Evolutionary conservation across 1,140 invertebrate species (phyloP), one percentile per base, ranked within the genome.

Genomic region (Drosophila nasuta): DNA sequence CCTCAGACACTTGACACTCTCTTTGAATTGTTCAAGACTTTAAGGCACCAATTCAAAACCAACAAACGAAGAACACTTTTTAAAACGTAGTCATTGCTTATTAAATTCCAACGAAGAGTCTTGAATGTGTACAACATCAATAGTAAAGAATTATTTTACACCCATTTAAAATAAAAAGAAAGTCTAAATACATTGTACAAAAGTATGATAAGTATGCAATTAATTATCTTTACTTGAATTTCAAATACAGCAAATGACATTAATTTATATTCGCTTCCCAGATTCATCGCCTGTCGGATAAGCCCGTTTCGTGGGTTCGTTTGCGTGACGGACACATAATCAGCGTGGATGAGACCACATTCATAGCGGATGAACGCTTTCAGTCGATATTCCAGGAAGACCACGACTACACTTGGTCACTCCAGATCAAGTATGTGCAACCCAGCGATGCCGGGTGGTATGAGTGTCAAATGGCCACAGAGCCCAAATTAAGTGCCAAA

Each of bases 291-390:
- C 94, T 97, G 68, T 96, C 96, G 82, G 97, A 97, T 94, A 97
- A 97, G 94, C 97, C 97, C 64, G 97, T 98, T 49, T 97, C 97
- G 41, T 98, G 97, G 97, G 97, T 98, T 78, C 95, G 97, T 69
- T 95, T 96, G 76, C 94, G 96, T 73, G 97, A 98, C 93, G 95
- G 96, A 64, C 97, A 98, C 94, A 98, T 98, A 81, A 94, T 98
- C 76, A 97, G 97, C 56, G 97, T 98, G 77, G 97, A 97, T 94
- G 95, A 92, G 58, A 86, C 85, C 86, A 97, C 97, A 62, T 98
- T 98, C 93, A 97, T 98, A 91, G 96, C 96, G 7, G 97, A 98
- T 93, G 96, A 97, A 87, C 94, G 97, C 77, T 97, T 98, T 93
- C 96, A 97, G 91, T 94, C 95, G 17, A 95, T 96, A 90, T 95